Evolutionary conservation across 2,113 vertebrate genomes (phyloP), one percentile per base, ranked within the genome.

Genomic region (Cyprinodon brontotheroides): DNA sequence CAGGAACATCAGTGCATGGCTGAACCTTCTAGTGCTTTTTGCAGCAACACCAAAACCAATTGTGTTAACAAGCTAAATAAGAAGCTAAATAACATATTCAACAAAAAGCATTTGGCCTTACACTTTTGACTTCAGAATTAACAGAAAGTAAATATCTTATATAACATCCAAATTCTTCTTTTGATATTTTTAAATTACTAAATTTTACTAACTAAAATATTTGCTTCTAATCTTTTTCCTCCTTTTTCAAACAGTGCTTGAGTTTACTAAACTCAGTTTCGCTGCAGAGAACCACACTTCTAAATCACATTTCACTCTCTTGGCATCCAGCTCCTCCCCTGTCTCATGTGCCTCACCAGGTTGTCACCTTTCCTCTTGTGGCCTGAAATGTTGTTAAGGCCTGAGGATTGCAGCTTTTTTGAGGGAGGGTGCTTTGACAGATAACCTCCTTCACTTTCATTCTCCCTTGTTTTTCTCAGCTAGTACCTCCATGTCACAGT

Each of bases 381-480:
- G 67, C n/a, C 60, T 77, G 64, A 80, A 74, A 85, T 73, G 80
- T 66, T 47, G 41, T 66, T 78, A 76, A 65, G 73, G 39, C 71
- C 64, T 17, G 62, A 39, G 66, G 50, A 74, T 50, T 65, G 73
- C 74, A 77, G 65, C 65, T 70, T 73, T 73, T 53, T 68, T 43
- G 65, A 66, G 68, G 73, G 73, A 79, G 65, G 70, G 78, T 74
- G 40, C 43, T 80, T 82, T 82, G 77, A 82, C 65, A 84, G 77
- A 86, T 86, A 75, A 79, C 78, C 82, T 76, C 71, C 61, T 72
- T 60, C 64, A 68, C 71, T 76, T 76, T 70, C 72, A 80, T 70
- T 82, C 76, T 68, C 61, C 38, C 57, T 50, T 77, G 76, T 76
- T 65, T 71, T 62, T 80, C 62, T 74, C 70, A 62, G 17, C 59